phyloP scores from a whole-genome alignment of 2,888 invertebrate genomes.

The Dynastes hyllus region DNA sequence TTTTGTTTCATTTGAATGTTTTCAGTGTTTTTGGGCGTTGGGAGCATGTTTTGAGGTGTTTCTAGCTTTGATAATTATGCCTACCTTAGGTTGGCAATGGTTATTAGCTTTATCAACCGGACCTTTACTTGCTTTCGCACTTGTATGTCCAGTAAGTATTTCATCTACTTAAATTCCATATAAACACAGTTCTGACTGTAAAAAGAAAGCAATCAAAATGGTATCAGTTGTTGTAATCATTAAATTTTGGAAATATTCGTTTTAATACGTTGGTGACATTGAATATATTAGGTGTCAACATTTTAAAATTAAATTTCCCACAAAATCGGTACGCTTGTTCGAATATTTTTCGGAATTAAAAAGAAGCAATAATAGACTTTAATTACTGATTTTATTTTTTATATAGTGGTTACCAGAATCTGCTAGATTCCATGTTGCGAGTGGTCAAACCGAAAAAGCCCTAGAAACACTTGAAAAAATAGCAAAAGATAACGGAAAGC shows the following conservation, averaged over 20 bases:
- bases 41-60: constrained; percentile 96
- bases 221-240: too few species aligned
- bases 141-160: constrained; percentile 83
- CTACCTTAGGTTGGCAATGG: constrained; percentile 93
- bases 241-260: too few species aligned
- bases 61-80: constrained; percentile 92
- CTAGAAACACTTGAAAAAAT: constrained; percentile 88
- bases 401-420: constrained; percentile 96
- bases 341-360: too few species aligned
- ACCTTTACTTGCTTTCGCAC: constrained; percentile 88
- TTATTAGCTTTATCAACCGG: constrained; percentile 92
- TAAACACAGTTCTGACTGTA: too few species aligned
- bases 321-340: not conserved
- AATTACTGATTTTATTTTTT: constrained; percentile 19
- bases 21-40: constrained; percentile 94
- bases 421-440: constrained; percentile 89
- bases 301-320: too few species aligned
- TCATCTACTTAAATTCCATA: not conserved
- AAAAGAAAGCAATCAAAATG: too few species aligned
- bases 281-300: too few species aligned
- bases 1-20: constrained; percentile 53
- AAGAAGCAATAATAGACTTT: not conserved
- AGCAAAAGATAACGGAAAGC: constrained; percentile 90
- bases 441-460: constrained; percentile 91
- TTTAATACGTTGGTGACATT: too few species aligned